Percentiles rank a stretch among this genome's conserved stretches.
Evolutionary conservation across 2,113 vertebrate genomes (phyloP).

Genomic region (Hippocampus mohnikei): DNA sequence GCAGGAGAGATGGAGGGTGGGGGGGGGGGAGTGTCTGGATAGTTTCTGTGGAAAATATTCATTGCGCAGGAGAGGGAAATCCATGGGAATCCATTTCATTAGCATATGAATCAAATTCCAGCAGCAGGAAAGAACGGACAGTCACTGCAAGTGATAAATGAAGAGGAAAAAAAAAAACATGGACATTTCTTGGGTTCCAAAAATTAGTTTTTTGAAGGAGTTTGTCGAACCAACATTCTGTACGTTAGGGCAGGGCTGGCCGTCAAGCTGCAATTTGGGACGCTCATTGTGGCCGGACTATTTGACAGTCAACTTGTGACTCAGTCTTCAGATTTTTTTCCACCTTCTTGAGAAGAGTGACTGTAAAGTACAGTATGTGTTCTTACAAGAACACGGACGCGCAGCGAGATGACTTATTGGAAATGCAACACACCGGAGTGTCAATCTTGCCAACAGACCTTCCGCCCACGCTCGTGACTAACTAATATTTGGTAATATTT

Average conservation of each 20-base stretch:
- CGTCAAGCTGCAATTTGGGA: neutral
- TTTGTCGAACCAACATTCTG: neutral
- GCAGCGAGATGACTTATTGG: neutral
- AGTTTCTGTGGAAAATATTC: conserved; percentile 32
- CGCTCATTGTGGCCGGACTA: neutral
- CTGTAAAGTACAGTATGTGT: neutral
- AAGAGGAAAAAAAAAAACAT: conserved; percentile 21
- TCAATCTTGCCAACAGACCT: neutral
- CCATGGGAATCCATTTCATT: conserved; percentile 63
- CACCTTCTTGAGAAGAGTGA: neutral
- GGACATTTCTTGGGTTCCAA: neutral
- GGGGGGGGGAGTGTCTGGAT: conserved; percentile 10
- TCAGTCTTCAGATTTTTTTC: neutral
- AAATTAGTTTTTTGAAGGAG: too few species aligned
- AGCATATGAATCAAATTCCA: conserved; percentile 70
- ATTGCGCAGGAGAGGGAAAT: conserved; percentile 46
- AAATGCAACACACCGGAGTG: neutral
- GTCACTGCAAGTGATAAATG: conserved; percentile 29
- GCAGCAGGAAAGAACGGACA: conserved; percentile 45
- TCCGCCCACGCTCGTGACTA: neutral
- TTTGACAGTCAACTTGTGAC: neutral
- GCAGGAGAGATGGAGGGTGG: neutral
- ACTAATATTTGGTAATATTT: neutral
- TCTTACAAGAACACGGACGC: neutral
- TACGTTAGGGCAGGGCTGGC: neutral